Conservation (phyloP, 1,140 invertebrate genomes). For the Globodera ellingtonae region DNA sequence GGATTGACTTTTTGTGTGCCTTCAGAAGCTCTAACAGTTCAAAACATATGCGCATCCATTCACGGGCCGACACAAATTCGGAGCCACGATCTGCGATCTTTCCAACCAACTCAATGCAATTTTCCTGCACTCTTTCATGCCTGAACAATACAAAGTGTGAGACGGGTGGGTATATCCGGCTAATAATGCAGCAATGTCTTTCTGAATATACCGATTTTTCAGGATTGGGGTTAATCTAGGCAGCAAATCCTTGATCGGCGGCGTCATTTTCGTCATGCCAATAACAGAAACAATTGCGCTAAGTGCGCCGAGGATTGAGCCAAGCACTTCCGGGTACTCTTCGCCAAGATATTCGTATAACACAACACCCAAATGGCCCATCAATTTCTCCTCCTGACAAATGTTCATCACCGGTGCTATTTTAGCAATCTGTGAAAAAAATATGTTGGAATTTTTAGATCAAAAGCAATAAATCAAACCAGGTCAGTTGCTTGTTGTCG, state of each 20-base stretch:
- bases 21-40: slow-evolving; percentile 96
- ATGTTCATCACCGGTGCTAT: slow-evolving; percentile 90
- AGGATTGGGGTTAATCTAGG: slow-evolving; percentile 95
- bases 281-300: slow-evolving; percentile 99
- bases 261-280: slow-evolving; percentile 99
- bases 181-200: neutral
- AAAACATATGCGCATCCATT: slow-evolving; percentile 99
- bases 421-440: slow-evolving; percentile 76
- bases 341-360: slow-evolving; percentile 98
- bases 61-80: slow-evolving; percentile 95
- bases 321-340: slow-evolving; percentile 98
- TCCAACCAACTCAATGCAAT: slow-evolving; percentile 98
- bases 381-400: slow-evolving; percentile 98
- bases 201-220: slow-evolving; percentile 72
- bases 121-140: slow-evolving; percentile 90
- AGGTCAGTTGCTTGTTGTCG: slow-evolving; percentile 98
- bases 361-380: slow-evolving; percentile 99
- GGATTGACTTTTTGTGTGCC: slow-evolving; percentile 98
- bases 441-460: slow-evolving; percentile 16
- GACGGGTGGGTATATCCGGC: too few species aligned
- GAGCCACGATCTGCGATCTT: slow-evolving; percentile 98
- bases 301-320: slow-evolving; percentile 93
- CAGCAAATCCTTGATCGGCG: slow-evolving; percentile 96
- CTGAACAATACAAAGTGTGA: slow-evolving; percentile 54
- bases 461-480: slow-evolving; percentile 32